Evolutionary conservation across 2,888 invertebrate species (phyloP), one percentile per base, ranked within the genome.

Genomic region (Oscheius onirici): DNA sequence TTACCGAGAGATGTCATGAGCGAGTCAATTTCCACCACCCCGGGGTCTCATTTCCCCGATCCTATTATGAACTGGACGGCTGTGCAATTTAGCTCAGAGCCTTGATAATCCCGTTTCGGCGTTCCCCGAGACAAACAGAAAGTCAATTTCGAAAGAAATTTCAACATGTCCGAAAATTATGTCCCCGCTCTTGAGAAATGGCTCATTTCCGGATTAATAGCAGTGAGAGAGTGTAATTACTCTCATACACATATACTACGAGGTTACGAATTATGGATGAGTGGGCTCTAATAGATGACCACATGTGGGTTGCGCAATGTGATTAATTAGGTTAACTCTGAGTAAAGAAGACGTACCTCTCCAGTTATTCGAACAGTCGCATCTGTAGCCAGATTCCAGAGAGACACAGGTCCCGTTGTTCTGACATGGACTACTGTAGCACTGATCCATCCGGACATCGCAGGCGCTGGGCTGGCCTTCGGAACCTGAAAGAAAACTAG

Each of bases 401-500:
- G 85, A 65, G 20, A 79, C 49, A 61, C 86, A 86, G 17, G 79
- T 84, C 43, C 81, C 81, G 54, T 86, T 85, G 75, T 86, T 81
- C 60, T 77, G 54, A 55, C 86, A 86, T 8, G 82, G 77, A 52
- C 72, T 77, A 58, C 71, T 72, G 74, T 76, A 86, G 71, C 86
- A 86, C 55, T 83, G 77, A 63, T 86, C 83, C 28, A 86, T 52
- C 46, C 84, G 81, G 17, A 80, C 77, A 70, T 86, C 83, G 74
- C 86, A 86, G 24, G 68, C 70, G 17, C 81, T 84, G 24, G 81
- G 81, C 24, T 68, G 52, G 34, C 74, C 67, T n/a, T 67, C 71
- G 15, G 79, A 78, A 55, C 80, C 85, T 85, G 73, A 76, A 81
- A 72, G 20, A 17, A 20, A 11, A 51, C n/a, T n/a, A n/a, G n/a